Evolutionary conservation across 2,888 invertebrate species (phyloP), one percentile per base, ranked within the genome.

Genomic region (Dynastes hyllus): DNA sequence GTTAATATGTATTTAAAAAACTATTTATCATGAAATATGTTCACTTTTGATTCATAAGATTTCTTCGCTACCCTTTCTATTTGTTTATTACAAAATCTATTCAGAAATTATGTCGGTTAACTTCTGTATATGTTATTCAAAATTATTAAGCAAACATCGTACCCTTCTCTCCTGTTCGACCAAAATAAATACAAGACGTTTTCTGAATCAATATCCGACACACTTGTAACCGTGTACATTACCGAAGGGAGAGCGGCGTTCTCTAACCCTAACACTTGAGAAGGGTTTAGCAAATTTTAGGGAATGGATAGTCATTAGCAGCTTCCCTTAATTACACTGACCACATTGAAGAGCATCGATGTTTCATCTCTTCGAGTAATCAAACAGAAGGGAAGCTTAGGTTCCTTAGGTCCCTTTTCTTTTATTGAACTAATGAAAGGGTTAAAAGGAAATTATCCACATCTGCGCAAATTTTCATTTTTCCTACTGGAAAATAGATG

Each of bases 241-340:
- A 65, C 27, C 6, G 32, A 11, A 67, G 70, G 53, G 70, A 9
- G 45, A 61, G 63, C 61, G 66, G 63, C 61, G 66, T 16, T 76
- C 45, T 8, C 65, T 40, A 66, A 71, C 79, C 77, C 70, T 77
- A 70, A 37, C 61, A 40, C 79, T 71, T 73, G 66, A 77, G 79
- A 71, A 79, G 77, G 79, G 79, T 79, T 79, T 77, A 79, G 79
- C 55, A 77, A 78, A 77, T 79, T 77, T 71, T 76, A 53, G 79
- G 79, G 78, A 71, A 69, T 75, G 78, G 81, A 81, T 80, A 81
- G 83, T 83, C 83, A 83, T 83, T 83, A 83, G 80, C 82, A 80
- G 81, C 61, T 80, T 79, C 79, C 80, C 78, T 80, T 83, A 82
- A 84, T 84, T 84, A 82, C 83, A 81, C 82, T 84, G 84, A 84